Conservation (phyloP, 1,140 invertebrate species). For the Pseudomyrmex gracilis region DNA sequence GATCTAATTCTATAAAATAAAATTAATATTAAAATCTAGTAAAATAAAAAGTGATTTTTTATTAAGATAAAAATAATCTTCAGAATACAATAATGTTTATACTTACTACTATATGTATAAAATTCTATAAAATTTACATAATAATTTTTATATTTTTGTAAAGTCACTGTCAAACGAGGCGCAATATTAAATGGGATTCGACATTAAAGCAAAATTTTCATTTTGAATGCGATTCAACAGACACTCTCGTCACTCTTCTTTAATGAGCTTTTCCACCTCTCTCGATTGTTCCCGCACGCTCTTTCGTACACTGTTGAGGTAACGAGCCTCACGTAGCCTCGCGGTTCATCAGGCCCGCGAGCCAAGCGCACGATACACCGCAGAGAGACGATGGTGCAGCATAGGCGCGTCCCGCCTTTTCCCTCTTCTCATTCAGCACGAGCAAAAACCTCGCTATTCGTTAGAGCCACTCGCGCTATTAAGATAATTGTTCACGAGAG, state of each 20-base stretch:
- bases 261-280: conserved; percentile 69
- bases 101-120: too few species aligned
- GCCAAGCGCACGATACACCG: conserved; percentile 60
- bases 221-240: conserved; percentile 26
- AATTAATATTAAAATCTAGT: too few species aligned
- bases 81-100: background rate
- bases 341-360: conserved; percentile 69
- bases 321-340: conserved; percentile 71
- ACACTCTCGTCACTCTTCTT: conserved; percentile 14
- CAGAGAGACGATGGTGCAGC: conserved; percentile 45
- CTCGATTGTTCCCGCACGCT: conserved; percentile 63
- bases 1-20: too few species aligned
- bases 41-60: background rate
- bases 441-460: conserved; percentile 82
- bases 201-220: conserved; percentile 25
- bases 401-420: conserved; percentile 20
- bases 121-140: too few species aligned
- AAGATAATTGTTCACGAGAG: conserved; percentile 79
- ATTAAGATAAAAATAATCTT: background rate
- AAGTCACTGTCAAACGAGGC: conserved; percentile 14
- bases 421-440: conserved; percentile 54
- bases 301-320: conserved; percentile 47
- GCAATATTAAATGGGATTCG: conserved; percentile 40
- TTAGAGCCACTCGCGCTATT: conserved; percentile 82
- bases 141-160: too few species aligned